Conservation (phyloP, 2,797 vertebrate species). For the Ambastaia sidthimunki region DNA sequence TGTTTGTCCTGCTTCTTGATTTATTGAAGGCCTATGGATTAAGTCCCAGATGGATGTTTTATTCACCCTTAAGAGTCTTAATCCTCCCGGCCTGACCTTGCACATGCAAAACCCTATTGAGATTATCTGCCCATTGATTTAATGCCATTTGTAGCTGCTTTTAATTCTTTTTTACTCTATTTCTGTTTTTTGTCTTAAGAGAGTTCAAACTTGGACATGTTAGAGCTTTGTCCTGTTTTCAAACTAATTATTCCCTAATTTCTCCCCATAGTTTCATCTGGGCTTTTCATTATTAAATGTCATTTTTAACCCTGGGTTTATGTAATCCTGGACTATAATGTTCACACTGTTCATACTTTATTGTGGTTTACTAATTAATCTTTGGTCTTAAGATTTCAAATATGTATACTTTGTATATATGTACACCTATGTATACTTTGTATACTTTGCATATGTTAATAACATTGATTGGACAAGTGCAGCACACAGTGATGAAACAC, state of each 20-base stretch:
- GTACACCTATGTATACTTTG: too few species aligned
- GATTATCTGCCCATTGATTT: slow-evolving; percentile 49
- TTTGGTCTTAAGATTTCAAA: too few species aligned
- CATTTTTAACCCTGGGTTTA: background rate
- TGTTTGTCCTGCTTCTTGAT: slow-evolving; percentile 11
- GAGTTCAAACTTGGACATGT: background rate
- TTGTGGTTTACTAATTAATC: too few species aligned
- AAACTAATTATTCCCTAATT: background rate
- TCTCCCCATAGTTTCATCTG: too few species aligned
- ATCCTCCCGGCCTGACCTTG: slow-evolving; percentile 53
- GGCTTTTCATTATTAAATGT: background rate
- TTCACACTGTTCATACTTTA: background rate
- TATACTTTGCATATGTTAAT: too few species aligned
- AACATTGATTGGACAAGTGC: too few species aligned
- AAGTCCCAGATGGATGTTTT: slow-evolving; percentile 53
- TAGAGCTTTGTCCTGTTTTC: background rate
- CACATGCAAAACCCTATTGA: background rate
- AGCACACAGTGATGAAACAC: too few species aligned
- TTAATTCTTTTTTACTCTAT: slow-evolving; percentile 7
- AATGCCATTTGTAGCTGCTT: slow-evolving; percentile 32
- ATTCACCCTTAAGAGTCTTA: slow-evolving; percentile 51
- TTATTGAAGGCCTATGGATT: slow-evolving; percentile 39
- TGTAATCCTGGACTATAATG: background rate
- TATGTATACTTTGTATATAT: too few species aligned
- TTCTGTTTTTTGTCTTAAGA: background rate